phyloP scores from a whole-genome alignment of 2,888 invertebrate genomes.

The Noctua janthe region DNA sequence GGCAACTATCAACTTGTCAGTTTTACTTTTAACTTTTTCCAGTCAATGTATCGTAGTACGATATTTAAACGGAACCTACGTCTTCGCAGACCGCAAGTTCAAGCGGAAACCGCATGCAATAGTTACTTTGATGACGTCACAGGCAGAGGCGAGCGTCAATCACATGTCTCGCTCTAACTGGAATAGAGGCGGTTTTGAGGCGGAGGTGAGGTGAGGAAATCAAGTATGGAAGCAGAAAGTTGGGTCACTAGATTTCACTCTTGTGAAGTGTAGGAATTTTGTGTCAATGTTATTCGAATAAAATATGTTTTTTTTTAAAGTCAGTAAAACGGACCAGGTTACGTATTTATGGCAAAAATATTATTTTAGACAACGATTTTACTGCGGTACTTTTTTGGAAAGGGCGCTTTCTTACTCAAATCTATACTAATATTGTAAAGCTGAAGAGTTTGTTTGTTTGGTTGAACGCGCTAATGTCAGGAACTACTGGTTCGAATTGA shows the following conservation, averaged over 20 bases:
- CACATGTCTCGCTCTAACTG: constrained; percentile 2
- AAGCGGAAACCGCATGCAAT: constrained; percentile 36
- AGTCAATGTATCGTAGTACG: background rate
- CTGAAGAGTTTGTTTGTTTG: too few species aligned
- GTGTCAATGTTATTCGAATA: background rate
- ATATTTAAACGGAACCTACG: constrained; percentile 1
- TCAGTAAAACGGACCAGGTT: too few species aligned
- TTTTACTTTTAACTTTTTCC: too few species aligned
- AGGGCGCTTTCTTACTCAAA: too few species aligned
- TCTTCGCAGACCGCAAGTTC: constrained; percentile 6
- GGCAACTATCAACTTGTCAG: too few species aligned
- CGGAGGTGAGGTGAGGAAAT: background rate
- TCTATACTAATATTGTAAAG: too few species aligned
- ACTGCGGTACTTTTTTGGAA: too few species aligned
- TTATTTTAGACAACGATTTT: too few species aligned
- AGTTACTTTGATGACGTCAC: constrained; percentile 24
- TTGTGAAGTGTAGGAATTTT: background rate
- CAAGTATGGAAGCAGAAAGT: background rate
- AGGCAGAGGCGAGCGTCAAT: constrained; percentile 21
- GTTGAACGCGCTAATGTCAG: too few species aligned
- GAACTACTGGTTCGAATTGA: too few species aligned
- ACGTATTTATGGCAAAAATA: too few species aligned
- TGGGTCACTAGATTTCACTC: background rate
- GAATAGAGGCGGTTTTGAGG: constrained; percentile 34
- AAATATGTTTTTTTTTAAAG: too few species aligned